Base-by-base conservation (phyloP, 2,797 vertebrate species). In the Cetoscarus ocellatus region DNA sequence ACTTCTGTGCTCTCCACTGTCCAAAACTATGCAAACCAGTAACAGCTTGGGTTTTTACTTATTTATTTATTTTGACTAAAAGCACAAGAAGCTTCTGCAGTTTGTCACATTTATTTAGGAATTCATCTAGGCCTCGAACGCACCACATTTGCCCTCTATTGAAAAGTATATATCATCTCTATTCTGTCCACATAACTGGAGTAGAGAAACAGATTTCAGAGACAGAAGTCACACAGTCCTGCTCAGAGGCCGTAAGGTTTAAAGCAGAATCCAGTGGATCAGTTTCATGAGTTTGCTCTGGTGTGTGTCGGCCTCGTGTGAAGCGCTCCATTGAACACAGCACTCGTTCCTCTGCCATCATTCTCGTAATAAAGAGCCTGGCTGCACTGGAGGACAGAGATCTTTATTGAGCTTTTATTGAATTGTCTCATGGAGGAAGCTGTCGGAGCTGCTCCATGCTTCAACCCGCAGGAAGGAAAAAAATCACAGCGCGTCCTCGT, bases 341-440 rank as follows among this genome's bases (percentile, higher is more conserved):
- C 59, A 58, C 72, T 61, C 17, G 11, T 51, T 65, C 54, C 60
- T 65, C 64, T 70, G 58, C 72, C 61, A 67, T 87, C 83, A 63
- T 67, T 53, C 55, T 63, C 36, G 61, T 78, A 85, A 86, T 79
- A 85, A 85, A 82, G 65, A 73, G 71, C 35, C 65, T 70, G 59
- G 72, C 69, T 65, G 70, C 42, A 34, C 72, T 40, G 76, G 76
- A 80, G 70, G 67, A 61, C 56, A 52, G 38, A 55, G 19, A 43
- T 84, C 67, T 76, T 80, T 80, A 81, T 77, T 52, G 67, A 69
- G 83, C 77, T 54, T 82, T 77, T 86, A 85, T 80, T 79, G 76
- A 78, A 78, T 73, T 67, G 77, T 57, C 66, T 67, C 42, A 65
- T 66, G 48, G 51, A 45, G 71, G 51, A 53, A 70, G 57, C 3